A percentile compares a stretch with the other conserved stretches of the same genome.
Conservation (phyloP, 2,113 vertebrate species). For the Protomyctophum bolini region DNA sequence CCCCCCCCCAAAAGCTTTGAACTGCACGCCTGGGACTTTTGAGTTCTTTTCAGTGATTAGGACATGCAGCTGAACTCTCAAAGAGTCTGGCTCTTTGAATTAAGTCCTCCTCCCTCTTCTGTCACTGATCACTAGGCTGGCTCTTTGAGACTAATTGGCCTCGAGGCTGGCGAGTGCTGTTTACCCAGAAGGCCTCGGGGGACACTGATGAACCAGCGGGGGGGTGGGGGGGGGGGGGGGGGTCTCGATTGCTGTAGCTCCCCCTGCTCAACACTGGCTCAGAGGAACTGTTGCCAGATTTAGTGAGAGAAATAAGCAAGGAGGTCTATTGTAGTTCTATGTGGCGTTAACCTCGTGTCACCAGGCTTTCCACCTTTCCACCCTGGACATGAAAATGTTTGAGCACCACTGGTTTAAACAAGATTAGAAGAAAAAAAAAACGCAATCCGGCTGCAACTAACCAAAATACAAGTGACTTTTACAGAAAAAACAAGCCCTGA, state of each 20-base stretch:
- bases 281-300: constrained; percentile 21
- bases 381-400: too few relatives aligned
- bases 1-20: constrained; percentile 50
- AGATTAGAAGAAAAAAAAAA: too few relatives aligned
- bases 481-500: too few relatives aligned
- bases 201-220: constrained; percentile 47
- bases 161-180: constrained; percentile 62
- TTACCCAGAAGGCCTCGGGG: constrained; percentile 59
- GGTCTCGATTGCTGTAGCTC: constrained; percentile 12
- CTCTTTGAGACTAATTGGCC: constrained; percentile 73
- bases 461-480: too few relatives aligned
- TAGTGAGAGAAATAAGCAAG: too few relatives aligned
- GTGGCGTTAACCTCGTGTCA: too few relatives aligned
- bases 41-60: constrained; percentile 70
- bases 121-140: constrained; percentile 43
- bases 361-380: too few relatives aligned
- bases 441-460: too few relatives aligned
- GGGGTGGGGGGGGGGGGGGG: constrained; percentile 25
- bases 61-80: constrained; percentile 58
- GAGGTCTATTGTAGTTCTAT: too few relatives aligned
- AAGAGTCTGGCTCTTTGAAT: constrained; percentile 66
- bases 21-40: constrained; percentile 51
- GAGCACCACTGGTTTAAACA: too few relatives aligned
- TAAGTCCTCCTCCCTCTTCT: constrained; percentile 64
- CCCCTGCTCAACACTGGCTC: constrained; percentile 26